Percentiles rank a stretch among this genome's conserved stretches.
Conservation (phyloP, 2,888 invertebrate species). For the Ornithoptera alexandrae region DNA sequence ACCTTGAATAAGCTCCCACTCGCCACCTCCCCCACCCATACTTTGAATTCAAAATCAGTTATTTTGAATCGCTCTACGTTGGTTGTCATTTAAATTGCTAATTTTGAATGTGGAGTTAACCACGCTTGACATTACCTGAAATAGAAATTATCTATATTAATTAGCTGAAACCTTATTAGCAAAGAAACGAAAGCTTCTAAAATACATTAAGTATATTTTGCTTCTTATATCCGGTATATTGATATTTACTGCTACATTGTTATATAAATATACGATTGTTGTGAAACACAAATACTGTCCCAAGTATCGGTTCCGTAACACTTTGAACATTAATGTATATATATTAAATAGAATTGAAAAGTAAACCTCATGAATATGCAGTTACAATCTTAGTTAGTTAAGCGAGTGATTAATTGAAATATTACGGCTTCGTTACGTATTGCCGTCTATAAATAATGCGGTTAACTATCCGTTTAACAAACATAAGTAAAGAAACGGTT, state of each 20-base stretch:
- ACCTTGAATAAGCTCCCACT: conserved; percentile 27
- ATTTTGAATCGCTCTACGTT: conserved; percentile 24
- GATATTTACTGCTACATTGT: neutral
- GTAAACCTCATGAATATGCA: conserved; percentile 36
- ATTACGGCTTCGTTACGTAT: conserved; percentile 18
- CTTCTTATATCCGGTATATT: too few relatives aligned
- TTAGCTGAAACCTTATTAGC: neutral
- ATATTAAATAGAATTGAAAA: conserved; percentile 31
- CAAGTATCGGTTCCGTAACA: neutral
- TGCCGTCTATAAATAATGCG: conserved; percentile 22
- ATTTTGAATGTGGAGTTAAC: conserved; percentile 22
- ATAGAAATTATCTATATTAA: conserved; percentile 14
- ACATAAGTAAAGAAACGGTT: conserved; percentile 19
- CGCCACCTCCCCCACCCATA: conserved; percentile 11
- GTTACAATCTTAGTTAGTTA: conserved; percentile 35
- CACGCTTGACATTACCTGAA: conserved; percentile 14
- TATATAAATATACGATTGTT: neutral
- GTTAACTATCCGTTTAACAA: conserved; percentile 25
- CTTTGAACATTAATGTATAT: conserved; percentile 10
- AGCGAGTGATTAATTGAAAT: conserved; percentile 35
- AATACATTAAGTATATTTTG: neutral
- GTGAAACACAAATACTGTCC: neutral
- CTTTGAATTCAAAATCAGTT: conserved; percentile 27
- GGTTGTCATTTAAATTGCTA: conserved; percentile 28
- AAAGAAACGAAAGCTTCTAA: neutral